Percentiles rank a stretch among this genome's conserved stretches.
Evolutionary conservation across 35 echinoderm and acorn worm genomes (phyloP).

Genomic region (Apostichopus japonicus): DNA sequence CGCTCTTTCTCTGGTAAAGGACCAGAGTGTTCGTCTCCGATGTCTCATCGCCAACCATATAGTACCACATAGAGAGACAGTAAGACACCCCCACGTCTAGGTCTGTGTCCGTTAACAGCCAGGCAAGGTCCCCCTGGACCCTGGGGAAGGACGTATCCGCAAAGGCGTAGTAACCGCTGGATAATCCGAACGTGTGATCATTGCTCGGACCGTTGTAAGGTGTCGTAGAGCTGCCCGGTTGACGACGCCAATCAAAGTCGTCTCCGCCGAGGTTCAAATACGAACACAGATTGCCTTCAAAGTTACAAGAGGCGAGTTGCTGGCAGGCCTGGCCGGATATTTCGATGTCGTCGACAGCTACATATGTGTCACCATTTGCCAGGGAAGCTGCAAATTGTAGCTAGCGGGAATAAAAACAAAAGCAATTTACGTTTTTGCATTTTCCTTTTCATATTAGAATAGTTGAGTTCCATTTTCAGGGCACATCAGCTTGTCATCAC

Average conservation of each 20-base stretch:
- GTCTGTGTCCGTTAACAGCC: conserved; percentile 40
- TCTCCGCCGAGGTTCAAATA: conserved; percentile 13
- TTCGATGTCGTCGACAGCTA: conserved; percentile 15
- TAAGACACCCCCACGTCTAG: background rate
- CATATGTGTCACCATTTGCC: background rate
- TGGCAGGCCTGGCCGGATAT: background rate
- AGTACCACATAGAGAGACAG: conserved; percentile 86
- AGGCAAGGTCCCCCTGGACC: conserved; percentile 56
- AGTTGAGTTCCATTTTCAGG: no score
- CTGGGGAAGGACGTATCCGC: conserved; percentile 74
- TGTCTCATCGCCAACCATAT: conserved; percentile 43
- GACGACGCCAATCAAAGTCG: conserved; percentile 12
- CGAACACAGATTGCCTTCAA: conserved; percentile 6
- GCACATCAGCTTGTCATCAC: no score
- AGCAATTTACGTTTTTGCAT: background rate
- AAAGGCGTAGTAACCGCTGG: conserved; percentile 76
- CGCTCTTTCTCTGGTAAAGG: conserved; percentile 42
- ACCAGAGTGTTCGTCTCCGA: background rate
- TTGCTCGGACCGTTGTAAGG: conserved; percentile 30
- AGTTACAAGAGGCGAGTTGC: conserved; percentile 9
- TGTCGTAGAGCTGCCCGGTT: background rate
- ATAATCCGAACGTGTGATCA: conserved; percentile 83
- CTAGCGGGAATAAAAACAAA: background rate
- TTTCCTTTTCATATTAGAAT: no score
- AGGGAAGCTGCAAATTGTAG: conserved; percentile 23